Conservation (phyloP, 2,797 vertebrate species). For the Oceanodroma leucorhoa region DNA sequence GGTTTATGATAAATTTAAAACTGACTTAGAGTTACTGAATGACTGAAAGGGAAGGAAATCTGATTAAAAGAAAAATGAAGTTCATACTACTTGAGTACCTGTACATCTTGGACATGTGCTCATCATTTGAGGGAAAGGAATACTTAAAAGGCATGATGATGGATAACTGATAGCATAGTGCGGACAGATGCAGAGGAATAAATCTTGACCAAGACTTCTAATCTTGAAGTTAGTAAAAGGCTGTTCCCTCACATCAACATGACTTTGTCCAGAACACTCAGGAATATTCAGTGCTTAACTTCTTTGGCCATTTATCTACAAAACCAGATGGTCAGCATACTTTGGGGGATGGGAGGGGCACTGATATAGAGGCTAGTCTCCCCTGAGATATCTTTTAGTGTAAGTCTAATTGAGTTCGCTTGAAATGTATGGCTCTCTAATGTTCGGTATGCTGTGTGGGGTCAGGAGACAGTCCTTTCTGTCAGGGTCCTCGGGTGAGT, state of each 20-base stretch:
- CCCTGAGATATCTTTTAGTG: neutral
- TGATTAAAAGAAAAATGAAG: neutral
- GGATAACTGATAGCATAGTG: neutral
- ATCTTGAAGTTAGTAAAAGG: neutral
- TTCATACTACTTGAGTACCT: neutral
- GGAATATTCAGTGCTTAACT: neutral
- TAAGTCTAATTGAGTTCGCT: neutral
- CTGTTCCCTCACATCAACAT: neutral
- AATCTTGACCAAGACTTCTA: neutral
- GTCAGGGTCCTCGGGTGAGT: too few relatives aligned
- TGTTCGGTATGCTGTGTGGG: accelerated
- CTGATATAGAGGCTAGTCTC: neutral
- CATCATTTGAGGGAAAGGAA: neutral
- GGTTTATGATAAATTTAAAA: neutral
- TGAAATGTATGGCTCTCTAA: neutral
- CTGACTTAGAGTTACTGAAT: neutral
- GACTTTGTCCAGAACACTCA: neutral
- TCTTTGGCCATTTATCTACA: neutral
- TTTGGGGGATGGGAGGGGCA: too few relatives aligned
- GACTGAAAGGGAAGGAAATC: neutral
- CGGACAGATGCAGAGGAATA: neutral
- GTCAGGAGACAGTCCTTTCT: neutral
- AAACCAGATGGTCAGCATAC: neutral
- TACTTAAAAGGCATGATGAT: neutral
- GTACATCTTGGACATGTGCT: neutral